Percentiles rank a stretch among this genome's conserved stretches.
phyloP scores from a whole-genome alignment of 2,113 vertebrate species.

The Glareola pratincola region DNA sequence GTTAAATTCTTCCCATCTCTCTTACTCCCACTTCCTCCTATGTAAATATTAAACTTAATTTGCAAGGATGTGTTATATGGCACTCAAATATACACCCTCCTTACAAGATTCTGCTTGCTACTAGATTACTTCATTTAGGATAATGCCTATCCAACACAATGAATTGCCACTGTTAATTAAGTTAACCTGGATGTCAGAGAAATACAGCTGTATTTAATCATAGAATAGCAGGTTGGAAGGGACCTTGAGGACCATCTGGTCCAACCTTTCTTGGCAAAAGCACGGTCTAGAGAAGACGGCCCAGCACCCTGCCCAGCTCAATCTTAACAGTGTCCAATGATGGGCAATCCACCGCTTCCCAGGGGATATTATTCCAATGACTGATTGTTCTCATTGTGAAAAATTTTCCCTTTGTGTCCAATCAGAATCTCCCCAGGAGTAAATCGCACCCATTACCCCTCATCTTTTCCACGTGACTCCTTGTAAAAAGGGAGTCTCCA shows the following conservation, averaged over 20 bases:
- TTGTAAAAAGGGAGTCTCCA: not conserved
- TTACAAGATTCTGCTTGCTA: not conserved
- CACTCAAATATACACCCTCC: not conserved
- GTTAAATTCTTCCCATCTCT: not conserved
- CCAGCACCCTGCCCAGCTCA: not conserved
- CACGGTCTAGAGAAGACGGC: not conserved
- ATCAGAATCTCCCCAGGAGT: not conserved
- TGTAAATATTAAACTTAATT: not conserved
- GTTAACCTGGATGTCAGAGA: not conserved
- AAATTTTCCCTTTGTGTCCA: not conserved
- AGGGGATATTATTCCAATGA: not conserved
- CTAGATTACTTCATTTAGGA: not conserved
- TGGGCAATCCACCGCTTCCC: not conserved
- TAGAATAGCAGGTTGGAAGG: not conserved
- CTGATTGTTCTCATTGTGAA: not conserved
- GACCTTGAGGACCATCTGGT: not conserved
- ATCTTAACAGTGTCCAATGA: not conserved
- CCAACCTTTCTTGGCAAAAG: not conserved
- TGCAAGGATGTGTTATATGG: not conserved
- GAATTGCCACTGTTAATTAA: not conserved
- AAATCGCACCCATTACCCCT: not conserved
- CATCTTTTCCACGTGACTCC: not conserved
- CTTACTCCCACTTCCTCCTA: not conserved
- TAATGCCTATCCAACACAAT: not conserved
- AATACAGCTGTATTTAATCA: not conserved